Conservation (phyloP, 2,797 vertebrate species). For the Dendrocincla tyrannina region DNA sequence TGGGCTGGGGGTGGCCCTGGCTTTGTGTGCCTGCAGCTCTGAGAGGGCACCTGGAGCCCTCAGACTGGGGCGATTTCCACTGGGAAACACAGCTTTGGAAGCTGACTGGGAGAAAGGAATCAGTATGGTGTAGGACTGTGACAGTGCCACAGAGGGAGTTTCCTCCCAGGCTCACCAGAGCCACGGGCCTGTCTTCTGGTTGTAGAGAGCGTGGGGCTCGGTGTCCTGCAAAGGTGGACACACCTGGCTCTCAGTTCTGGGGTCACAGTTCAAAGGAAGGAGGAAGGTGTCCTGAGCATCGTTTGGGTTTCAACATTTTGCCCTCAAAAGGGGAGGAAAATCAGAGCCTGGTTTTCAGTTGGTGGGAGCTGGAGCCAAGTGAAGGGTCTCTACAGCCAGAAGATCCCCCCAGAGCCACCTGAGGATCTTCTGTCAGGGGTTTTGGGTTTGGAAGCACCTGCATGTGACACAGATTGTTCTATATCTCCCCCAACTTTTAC, state of each 20-base stretch:
- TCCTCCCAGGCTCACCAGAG: rapidly evolving
- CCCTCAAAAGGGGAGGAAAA: background rate
- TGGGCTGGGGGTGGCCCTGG: background rate
- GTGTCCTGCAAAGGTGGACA: background rate
- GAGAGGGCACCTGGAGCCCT: background rate
- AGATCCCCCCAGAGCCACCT: background rate
- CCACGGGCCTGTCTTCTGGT: rapidly evolving
- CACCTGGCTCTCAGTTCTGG: rapidly evolving
- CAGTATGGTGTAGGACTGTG: too few relatives aligned
- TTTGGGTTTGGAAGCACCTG: background rate
- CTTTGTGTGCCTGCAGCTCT: background rate
- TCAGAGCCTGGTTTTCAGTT: background rate
- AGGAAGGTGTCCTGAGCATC: background rate
- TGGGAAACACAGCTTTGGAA: too few relatives aligned
- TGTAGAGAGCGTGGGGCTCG: too few relatives aligned
- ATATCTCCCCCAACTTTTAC: rapidly evolving
- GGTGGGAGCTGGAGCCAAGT: background rate
- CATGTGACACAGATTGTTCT: rapidly evolving
- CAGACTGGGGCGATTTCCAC: too few relatives aligned
- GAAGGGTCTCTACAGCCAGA: background rate
- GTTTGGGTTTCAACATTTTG: background rate
- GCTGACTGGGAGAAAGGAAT: too few relatives aligned
- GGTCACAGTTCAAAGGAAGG: background rate
- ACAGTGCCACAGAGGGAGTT: too few relatives aligned
- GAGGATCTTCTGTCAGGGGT: background rate